Base-by-base conservation (phyloP, 2,888 invertebrate genomes). In the Neoascia interrupta region DNA sequence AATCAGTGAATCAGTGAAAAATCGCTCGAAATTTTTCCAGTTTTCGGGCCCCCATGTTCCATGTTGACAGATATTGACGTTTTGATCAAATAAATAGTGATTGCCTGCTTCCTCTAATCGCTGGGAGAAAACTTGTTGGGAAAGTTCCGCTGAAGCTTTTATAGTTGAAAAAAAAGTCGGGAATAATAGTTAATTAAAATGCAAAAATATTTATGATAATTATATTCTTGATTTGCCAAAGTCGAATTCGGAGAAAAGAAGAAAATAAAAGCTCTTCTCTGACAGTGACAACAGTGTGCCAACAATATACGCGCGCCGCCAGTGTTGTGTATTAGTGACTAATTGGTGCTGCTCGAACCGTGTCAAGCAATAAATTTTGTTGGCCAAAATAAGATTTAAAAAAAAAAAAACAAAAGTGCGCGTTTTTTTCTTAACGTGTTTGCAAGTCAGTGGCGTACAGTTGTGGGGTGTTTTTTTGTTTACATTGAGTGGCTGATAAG, bases 1-100 rank as follows among this genome's bases (percentile, higher is more conserved):
- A 79, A 56, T 79, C 73, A 79, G 73, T 61, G 51, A 49, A 41
- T n/a, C n/a, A n/a, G n/a, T n/a, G n/a, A n/a, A n/a, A n/a, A n/a
- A n/a, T n/a, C n/a, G n/a, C n/a, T n/a, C n/a, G n/a, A n/a, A n/a
- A n/a, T n/a, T n/a, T n/a, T n/a, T n/a, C n/a, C n/a, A n/a, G n/a
- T n/a, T n/a, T n/a, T n/a, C n/a, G n/a, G n/a, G n/a, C n/a, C n/a
- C n/a, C n/a, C n/a, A n/a, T n/a, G n/a, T n/a, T n/a, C n/a, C n/a
- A n/a, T n/a, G n/a, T n/a, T n/a, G n/a, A n/a, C n/a, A n/a, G n/a
- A n/a, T 41, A 26, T 28, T 60, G 60, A 45, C 36, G 64, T 54
- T 64, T 54, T 39, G 23, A n/a, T n/a, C n/a, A n/a, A n/a, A n/a
- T n/a, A n/a, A n/a, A n/a, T n/a, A n/a, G n/a, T n/a, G n/a, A n/a